These are phyloP conservation scores for Drymodes brunneopygia DNA, from an alignment of 2,113 vertebrate species.

Conservation along the genomic window DNA sequence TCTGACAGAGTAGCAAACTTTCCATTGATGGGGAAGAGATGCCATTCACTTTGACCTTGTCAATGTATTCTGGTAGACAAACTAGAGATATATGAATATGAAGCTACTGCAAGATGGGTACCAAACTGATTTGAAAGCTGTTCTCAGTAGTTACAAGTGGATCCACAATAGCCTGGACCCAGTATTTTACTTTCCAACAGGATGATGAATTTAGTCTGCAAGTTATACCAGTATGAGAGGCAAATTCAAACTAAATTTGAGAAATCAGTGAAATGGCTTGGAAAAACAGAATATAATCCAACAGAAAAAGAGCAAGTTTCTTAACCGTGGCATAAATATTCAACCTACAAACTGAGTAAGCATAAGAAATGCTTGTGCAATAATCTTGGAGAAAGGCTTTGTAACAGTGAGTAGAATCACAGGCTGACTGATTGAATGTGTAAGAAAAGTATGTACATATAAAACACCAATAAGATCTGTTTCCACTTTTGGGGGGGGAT, in stretches of 20 bases:
- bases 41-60: not conserved
- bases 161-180: not conserved
- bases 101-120: not conserved
- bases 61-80: not conserved
- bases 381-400: not conserved
- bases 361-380: not conserved
- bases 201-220: not conserved
- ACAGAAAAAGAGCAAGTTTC: not conserved
- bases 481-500: not conserved
- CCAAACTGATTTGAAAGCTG: not conserved
- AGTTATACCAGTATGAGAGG: not conserved
- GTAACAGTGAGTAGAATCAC: not conserved
- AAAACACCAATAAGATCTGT: not conserved
- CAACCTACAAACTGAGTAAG: not conserved
- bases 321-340: not conserved
- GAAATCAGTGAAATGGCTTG: not conserved
- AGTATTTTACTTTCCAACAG: not conserved
- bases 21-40: not conserved
- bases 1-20: not conserved
- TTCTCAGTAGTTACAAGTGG: not conserved
- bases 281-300: not conserved
- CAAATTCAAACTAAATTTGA: not conserved
- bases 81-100: not conserved
- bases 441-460: not conserved
- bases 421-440: not conserved